Conservation (phyloP, 2,113 vertebrate species). For the Hyla sarda region DNA sequence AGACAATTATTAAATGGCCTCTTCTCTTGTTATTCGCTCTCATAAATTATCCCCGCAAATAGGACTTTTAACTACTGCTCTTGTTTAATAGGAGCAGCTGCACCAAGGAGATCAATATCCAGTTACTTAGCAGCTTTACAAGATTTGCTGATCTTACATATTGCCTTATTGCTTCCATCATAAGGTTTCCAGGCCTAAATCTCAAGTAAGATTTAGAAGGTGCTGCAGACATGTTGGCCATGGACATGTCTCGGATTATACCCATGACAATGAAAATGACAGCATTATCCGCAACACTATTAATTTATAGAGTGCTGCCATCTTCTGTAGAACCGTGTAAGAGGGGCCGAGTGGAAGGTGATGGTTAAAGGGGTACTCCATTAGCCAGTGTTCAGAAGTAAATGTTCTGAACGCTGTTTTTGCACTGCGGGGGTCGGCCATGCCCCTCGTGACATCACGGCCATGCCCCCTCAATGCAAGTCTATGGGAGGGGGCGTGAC, state of each 20-base stretch:
- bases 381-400: no score
- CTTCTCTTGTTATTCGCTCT: neutral
- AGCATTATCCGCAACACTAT: neutral
- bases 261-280: neutral
- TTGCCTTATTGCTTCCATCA: neutral
- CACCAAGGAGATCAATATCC: conserved; percentile 8
- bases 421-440: no score
- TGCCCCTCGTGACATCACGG: no score
- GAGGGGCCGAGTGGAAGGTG: no score
- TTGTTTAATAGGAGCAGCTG: conserved; percentile 16
- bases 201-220: neutral
- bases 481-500: no score
- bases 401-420: no score
- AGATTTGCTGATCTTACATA: conserved; percentile 13
- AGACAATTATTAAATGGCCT: conserved; percentile 38
- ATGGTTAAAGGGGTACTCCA: no score
- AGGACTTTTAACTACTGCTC: conserved; percentile 19
- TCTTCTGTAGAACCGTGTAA: no score
- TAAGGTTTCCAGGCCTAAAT: neutral
- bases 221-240: neutral
- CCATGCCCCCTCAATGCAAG: no score
- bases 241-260: neutral
- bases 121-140: conserved; percentile 22
- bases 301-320: neutral
- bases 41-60: conserved; percentile 37